A percentile compares a stretch with the other conserved stretches of the same genome.
Conservation (phyloP, 2,113 vertebrate genomes). For the Tiliqua scincoides region DNA sequence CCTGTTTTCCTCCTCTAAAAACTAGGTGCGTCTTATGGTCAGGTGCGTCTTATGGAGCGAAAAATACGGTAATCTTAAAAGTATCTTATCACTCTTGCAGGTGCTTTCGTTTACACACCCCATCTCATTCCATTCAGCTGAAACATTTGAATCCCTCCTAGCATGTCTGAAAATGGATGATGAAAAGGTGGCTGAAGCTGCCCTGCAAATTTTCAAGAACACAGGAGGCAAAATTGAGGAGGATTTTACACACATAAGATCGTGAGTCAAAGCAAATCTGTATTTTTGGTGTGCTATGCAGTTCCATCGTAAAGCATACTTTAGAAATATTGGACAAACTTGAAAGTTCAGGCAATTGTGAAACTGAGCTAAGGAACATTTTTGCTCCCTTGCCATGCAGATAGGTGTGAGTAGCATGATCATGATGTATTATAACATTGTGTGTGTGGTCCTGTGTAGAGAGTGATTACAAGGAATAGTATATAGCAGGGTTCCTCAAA, state of each 20-base stretch:
- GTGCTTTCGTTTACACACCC: slow-evolving; percentile 98
- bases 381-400: not conserved
- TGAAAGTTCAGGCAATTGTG: not conserved
- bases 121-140: slow-evolving; percentile 97
- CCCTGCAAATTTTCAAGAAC: slow-evolving; percentile 97
- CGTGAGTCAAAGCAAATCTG: slow-evolving; percentile 78
- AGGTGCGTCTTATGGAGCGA: no score
- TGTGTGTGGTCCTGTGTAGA: not conserved
- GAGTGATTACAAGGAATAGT: not conserved
- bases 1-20: no score
- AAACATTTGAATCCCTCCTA: slow-evolving; percentile 96
- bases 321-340: not conserved
- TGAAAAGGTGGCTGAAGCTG: slow-evolving; percentile 97
- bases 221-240: slow-evolving; percentile 96
- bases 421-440: not conserved
- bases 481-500: no score
- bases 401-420: not conserved
- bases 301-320: slow-evolving; percentile 9
- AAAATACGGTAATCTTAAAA: no score
- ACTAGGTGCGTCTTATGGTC: no score
- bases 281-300: slow-evolving; percentile 2
- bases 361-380: no score
- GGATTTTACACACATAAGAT: slow-evolving; percentile 96
- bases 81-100: slow-evolving; percentile 69
- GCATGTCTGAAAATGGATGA: slow-evolving; percentile 99